Base-by-base conservation (phyloP, 1,140 invertebrate genomes). In the Drosophila azteca region DNA sequence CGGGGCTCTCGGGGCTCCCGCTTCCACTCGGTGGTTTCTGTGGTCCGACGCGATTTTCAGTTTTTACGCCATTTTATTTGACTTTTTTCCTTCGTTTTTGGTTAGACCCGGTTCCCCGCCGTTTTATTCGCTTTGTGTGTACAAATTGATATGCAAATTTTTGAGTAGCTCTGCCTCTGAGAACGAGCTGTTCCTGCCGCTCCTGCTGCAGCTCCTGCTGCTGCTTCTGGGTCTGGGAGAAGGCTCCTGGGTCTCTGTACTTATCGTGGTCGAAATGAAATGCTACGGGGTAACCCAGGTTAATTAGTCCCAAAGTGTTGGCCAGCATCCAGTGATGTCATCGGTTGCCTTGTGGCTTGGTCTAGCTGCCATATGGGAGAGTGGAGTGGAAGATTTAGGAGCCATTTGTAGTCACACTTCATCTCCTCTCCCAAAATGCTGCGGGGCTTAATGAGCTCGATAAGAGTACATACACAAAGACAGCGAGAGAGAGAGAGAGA, bases 141-240 rank as follows among this genome's bases (percentile, higher is more conserved):
- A 90, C 88, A 90, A 90, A 90, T 90, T 90, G 88, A 90, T 90
- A 90, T 90, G 88, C 88, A 90, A 90, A 90, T 90, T 90, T 87
- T 87, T 82, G 64, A 59, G 66, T 63, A 78, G 69, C 68, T 45
- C 60, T 55, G 41, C 54, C 50, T 39, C 35, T 24, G 9, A 44
- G 68, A 61, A 57, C 39, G 71, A 59, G 64, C 44, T 57, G 17
- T 48, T 26, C 31, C 45, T 17, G 41, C 46, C 51, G 35, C 43
- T 48, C 24, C 66, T 44, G 26, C 31, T 35, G 8, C 17, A 20
- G 1, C 17, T 20, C 17, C 17, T 20, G 17, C 17, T 31, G 6
- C 29, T 1, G 31, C 8, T 11, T 3, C 11, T 4, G 44, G 29
- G 3, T 63, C 17, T 26, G 13, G 20, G n/a, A 20, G 17, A 20